A percentile compares a stretch with the other conserved stretches of the same genome.
phyloP scores from a whole-genome alignment of 2,113 vertebrate species.

The Grammomys surdaster region DNA sequence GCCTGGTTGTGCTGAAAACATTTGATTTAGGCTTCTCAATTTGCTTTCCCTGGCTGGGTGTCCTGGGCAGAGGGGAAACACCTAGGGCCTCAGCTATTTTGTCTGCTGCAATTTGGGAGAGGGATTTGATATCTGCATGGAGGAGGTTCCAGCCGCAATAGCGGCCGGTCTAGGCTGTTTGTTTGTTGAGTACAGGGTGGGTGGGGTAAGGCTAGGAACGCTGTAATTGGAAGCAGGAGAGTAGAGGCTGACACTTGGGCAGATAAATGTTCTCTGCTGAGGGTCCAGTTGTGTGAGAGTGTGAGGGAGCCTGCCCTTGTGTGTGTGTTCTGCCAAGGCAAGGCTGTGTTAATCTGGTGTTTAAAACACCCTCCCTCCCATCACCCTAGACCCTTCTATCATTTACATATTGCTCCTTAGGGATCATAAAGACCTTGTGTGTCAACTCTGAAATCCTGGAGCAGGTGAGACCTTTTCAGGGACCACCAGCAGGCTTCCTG shows the following conservation, averaged over 20 bases:
- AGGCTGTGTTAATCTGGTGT: not conserved
- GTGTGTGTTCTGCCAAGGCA: not conserved
- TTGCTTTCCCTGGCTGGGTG: constrained; percentile 64
- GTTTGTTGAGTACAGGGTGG: constrained; percentile 56
- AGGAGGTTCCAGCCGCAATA: constrained; percentile 18
- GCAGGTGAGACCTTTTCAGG: not conserved
- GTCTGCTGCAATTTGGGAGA: constrained; percentile 55
- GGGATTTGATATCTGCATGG: constrained; percentile 1
- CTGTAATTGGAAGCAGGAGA: constrained; percentile 51
- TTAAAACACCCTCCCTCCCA: not conserved
- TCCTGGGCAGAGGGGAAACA: constrained; percentile 63
- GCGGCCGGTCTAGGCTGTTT: constrained; percentile 62
- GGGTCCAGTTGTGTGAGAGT: not conserved
- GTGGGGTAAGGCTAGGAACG: constrained; percentile 17
- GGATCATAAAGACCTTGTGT: not conserved
- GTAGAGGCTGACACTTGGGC: not conserved
- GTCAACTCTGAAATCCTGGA: not conserved
- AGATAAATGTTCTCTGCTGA: constrained; percentile 31
- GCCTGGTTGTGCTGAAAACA: constrained; percentile 61
- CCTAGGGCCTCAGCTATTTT: constrained; percentile 41
- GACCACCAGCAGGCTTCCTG: not conserved
- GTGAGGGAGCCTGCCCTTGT: not conserved
- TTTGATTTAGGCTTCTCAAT: constrained; percentile 33
- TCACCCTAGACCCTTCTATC: not conserved
- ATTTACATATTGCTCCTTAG: not conserved